Conservation (phyloP, 2,113 vertebrate genomes). For the Antigone vipio region DNA sequence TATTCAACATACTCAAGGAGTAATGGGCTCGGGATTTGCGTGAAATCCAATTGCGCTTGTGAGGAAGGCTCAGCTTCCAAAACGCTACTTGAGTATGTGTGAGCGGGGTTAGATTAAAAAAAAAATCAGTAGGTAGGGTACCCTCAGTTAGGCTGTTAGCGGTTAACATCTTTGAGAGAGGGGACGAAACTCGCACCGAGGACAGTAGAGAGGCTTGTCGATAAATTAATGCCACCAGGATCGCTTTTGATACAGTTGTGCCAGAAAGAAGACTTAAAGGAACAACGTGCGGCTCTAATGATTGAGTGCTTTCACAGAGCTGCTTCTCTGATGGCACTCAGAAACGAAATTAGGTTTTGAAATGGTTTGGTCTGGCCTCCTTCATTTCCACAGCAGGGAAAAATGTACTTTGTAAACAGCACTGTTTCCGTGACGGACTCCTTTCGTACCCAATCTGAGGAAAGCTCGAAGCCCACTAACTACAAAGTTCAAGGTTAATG, state of each 20-base stretch:
- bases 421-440: rapidly evolving
- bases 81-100: rapidly evolving
- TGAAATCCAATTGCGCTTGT: background rate
- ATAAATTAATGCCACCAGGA: background rate
- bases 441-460: background rate
- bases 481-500: background rate
- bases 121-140: background rate
- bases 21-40: background rate
- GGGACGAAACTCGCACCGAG: background rate
- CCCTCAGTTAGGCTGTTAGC: background rate
- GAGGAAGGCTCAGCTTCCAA: background rate
- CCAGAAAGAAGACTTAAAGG: background rate
- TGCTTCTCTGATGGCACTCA: background rate
- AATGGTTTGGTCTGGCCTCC: background rate
- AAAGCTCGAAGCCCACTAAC: background rate
- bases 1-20: background rate
- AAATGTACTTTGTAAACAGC: background rate
- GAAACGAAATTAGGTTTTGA: background rate
- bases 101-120: background rate
- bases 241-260: background rate
- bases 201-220: background rate
- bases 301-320: background rate
- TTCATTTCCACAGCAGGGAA: background rate
- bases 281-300: background rate
- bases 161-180: background rate